Conservation (phyloP, 2,797 vertebrate species). For the Eidolon dupreanum region DNA sequence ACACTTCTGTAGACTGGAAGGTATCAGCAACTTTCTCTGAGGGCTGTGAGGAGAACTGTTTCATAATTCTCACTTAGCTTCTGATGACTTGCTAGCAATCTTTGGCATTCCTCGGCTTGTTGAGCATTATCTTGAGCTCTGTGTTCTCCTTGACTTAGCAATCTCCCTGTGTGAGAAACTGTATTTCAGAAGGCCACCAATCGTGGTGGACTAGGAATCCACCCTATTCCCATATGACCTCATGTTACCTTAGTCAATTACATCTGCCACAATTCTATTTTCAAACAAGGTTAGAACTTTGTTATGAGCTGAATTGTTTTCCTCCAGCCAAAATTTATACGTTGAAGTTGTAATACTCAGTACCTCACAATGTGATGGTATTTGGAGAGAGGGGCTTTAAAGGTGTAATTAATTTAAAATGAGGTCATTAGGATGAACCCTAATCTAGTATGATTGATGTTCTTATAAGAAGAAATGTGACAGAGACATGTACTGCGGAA, state of each 20-base stretch:
- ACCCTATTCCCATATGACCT: not conserved
- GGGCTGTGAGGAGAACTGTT: not conserved
- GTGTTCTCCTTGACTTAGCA: not conserved
- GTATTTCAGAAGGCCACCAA: not conserved
- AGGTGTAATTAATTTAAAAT: not conserved
- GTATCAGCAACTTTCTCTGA: not conserved
- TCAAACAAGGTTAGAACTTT: not conserved
- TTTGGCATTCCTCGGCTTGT: not conserved
- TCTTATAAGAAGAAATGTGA: not conserved
- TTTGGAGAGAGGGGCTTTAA: not conserved
- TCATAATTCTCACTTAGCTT: not conserved
- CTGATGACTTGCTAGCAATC: not conserved
- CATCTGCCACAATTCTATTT: not conserved
- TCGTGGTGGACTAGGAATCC: not conserved
- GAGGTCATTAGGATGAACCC: not conserved
- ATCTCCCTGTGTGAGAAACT: not conserved
- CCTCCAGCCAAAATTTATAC: not conserved
- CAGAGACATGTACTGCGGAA: not conserved
- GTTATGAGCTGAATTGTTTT: not conserved
- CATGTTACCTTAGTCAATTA: not conserved
- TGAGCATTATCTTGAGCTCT: not conserved
- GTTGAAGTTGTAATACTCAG: not conserved
- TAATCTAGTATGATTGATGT: not conserved
- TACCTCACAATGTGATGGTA: not conserved
- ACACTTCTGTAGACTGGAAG: too few species aligned